These are phyloP conservation scores for Telmatochromis brichardi DNA, from an alignment of 2,113 vertebrate species.

Conservation along the genomic window DNA sequence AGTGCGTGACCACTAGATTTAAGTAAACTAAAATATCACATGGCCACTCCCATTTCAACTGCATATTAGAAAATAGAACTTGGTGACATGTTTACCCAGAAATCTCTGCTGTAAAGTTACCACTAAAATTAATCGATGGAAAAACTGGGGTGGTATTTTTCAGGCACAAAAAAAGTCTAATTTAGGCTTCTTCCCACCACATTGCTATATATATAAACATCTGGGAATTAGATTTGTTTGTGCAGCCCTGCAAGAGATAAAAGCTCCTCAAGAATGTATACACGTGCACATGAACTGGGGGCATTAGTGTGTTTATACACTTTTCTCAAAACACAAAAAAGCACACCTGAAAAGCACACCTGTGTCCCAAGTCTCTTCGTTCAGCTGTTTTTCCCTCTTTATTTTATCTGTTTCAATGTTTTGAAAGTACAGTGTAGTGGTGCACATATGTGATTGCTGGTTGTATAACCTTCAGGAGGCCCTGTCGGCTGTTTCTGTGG, in stretches of 20 bases:
- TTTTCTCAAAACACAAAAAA: not conserved
- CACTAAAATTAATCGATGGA: slow-evolving; percentile 11
- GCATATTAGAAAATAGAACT: not conserved
- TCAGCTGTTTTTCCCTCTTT: not conserved
- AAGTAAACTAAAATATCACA: not conserved
- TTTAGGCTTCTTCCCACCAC: slow-evolving; percentile 31
- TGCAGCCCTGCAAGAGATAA: not conserved
- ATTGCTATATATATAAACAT: slow-evolving; percentile 44
- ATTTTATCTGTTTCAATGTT: not conserved
- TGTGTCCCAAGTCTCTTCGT: not conserved
- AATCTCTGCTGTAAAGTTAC: not conserved
- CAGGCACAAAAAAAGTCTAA: not conserved
- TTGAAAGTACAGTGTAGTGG: not conserved
- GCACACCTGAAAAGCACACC: not conserved
- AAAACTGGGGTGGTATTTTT: slow-evolving; percentile 19
- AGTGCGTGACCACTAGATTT: not conserved
- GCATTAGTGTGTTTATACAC: not conserved
- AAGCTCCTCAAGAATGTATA: not conserved
- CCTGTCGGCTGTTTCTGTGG: slow-evolving; percentile 21
- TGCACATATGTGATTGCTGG: not conserved
- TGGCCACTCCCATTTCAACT: not conserved
- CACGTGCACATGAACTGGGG: not conserved
- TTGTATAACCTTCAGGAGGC: slow-evolving; percentile 35
- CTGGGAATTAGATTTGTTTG: slow-evolving; percentile 43
- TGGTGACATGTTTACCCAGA: not conserved